These are phyloP conservation scores for Sarcophaga variegata DNA, from an alignment of 2,888 invertebrate genomes.

Conservation along the genomic window DNA sequence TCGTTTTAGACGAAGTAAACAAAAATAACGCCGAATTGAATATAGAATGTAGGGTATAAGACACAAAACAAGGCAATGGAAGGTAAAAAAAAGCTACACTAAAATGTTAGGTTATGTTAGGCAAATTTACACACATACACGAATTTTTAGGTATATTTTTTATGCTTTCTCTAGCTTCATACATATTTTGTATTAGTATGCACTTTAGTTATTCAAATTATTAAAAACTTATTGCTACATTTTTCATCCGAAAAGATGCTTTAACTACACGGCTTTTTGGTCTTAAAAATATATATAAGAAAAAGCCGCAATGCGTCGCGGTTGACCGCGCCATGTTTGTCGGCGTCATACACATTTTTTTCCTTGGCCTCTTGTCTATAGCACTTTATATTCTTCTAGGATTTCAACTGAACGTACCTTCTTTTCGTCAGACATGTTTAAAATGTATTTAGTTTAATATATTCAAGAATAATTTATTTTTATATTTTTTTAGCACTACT, in stretches of 20 bases:
- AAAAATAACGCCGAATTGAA: slow-evolving; percentile 6
- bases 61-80: slow-evolving; percentile 1
- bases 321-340: slow-evolving; percentile 75
- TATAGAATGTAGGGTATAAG: slow-evolving; percentile 63
- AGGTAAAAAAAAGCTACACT: slow-evolving; percentile 21
- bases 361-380: slow-evolving; percentile 17
- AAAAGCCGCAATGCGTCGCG: slow-evolving; percentile 66
- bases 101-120: slow-evolving; percentile 65
- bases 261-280: slow-evolving; percentile 8
- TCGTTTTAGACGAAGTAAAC: slow-evolving; percentile 17
- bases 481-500: slow-evolving; percentile 53
- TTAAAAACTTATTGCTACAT: not conserved
- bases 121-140: slow-evolving; percentile 12
- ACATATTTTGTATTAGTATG: not conserved
- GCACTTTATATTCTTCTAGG: not conserved
- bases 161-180: not conserved
- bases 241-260: not conserved
- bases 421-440: slow-evolving; percentile 77
- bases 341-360: slow-evolving; percentile 74
- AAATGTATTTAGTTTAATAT: slow-evolving; percentile 60
- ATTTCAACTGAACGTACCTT: slow-evolving; percentile 73
- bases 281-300: not conserved
- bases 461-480: slow-evolving; percentile 31
- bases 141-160: slow-evolving; percentile 15
- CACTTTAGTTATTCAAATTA: not conserved